Percentiles rank a stretch among this genome's conserved stretches.
Conservation (phyloP, 2,888 invertebrate genomes). For the Steinernema carpocapsae region DNA sequence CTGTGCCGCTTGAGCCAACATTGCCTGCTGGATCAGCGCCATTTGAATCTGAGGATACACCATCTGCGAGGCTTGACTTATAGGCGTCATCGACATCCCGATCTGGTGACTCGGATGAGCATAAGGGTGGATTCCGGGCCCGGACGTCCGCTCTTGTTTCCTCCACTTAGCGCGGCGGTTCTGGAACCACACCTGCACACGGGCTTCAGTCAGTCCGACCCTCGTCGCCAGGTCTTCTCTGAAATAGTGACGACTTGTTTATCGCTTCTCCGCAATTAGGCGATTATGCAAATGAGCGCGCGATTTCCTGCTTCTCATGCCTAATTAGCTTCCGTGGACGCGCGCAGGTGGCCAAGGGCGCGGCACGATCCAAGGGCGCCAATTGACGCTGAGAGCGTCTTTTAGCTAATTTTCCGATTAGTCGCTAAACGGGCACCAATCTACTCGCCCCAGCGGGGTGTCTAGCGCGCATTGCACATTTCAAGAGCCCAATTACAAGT, state of each 20-base stretch:
- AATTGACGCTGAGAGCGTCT: slow-evolving; percentile 19
- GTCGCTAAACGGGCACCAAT: slow-evolving; percentile 23
- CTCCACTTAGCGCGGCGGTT: slow-evolving; percentile 65
- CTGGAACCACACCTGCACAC: slow-evolving; percentile 69
- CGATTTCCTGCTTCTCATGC: too few species aligned
- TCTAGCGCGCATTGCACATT: neutral
- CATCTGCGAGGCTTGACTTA: too few species aligned
- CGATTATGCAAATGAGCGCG: slow-evolving; percentile 14
- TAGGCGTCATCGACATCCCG: too few species aligned
- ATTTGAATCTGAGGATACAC: too few species aligned
- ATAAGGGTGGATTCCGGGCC: too few species aligned
- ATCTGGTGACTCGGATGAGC: neutral
- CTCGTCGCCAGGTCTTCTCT: slow-evolving; percentile 68
- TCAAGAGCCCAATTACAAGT: neutral
- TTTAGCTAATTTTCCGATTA: slow-evolving; percentile 7
- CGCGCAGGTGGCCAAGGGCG: neutral
- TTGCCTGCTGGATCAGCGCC: too few species aligned
- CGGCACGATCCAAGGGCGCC: slow-evolving; percentile 1
- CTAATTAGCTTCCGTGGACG: neutral
- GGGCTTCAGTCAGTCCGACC: slow-evolving; percentile 67
- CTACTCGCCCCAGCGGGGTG: neutral
- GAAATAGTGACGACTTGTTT: slow-evolving; percentile 48
- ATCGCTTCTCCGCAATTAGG: neutral
- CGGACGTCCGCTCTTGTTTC: slow-evolving; percentile 52
- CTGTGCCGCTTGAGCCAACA: too few species aligned